These are phyloP conservation scores for Pachypsylla venusta DNA, from an alignment of 1,140 invertebrate species.

Conservation along the genomic window DNA sequence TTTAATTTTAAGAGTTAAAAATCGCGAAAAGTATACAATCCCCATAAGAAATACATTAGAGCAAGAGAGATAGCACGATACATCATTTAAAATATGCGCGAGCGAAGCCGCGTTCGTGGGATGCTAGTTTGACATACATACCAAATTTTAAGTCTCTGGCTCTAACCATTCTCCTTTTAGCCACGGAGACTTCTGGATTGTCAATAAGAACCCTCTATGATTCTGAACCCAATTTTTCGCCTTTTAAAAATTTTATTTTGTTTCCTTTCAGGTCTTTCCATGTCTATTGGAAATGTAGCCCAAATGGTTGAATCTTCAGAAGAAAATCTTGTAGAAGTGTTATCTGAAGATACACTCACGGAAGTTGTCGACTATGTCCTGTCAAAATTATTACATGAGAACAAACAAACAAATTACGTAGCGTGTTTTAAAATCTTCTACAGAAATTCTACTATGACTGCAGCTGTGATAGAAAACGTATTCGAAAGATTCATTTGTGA, in stretches of 20 bases:
- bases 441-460: conserved; percentile 47
- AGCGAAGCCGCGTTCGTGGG: not conserved
- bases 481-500: conserved; percentile 37
- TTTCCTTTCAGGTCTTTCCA: conserved; percentile 38
- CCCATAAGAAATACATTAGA: too few species aligned
- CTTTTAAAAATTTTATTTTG: conserved; percentile 8
- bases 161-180: not conserved
- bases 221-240: conserved; percentile 18
- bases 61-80: too few species aligned
- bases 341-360: conserved; percentile 43
- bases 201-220: conserved; percentile 12
- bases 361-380: conserved; percentile 55
- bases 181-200: conserved; percentile 1
- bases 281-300: conserved; percentile 44
- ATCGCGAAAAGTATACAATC: too few species aligned
- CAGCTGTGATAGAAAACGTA: conserved; percentile 57
- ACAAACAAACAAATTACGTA: conserved; percentile 29
- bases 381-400: conserved; percentile 51
- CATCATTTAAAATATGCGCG: not conserved
- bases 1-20: too few species aligned
- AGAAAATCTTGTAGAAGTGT: conserved; percentile 32
- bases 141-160: conserved; percentile 1
- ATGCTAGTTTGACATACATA: not conserved
- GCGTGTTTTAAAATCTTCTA: conserved; percentile 26
- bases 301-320: conserved; percentile 40